A percentile compares a stretch with the other conserved stretches of the same genome.
These are phyloP conservation scores for Crotalus tigris DNA, from an alignment of 2,113 vertebrate species.

Conservation along the genomic window DNA sequence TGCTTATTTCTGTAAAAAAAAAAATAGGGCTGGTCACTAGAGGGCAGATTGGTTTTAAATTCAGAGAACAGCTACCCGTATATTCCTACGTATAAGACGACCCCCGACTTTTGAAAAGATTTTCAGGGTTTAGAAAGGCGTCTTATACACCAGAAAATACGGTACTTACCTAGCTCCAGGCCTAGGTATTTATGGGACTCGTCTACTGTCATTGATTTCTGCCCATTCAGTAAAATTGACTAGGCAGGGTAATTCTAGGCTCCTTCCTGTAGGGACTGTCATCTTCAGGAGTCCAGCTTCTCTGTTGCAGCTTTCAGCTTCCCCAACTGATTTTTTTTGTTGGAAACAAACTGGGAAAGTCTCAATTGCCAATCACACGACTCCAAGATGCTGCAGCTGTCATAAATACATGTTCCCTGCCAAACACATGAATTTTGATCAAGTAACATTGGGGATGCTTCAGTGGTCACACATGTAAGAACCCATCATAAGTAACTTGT, in stretches of 20 bases:
- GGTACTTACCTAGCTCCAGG: not conserved
- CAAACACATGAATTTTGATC: not conserved
- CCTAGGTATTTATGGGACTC: not conserved
- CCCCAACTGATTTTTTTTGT: not conserved
- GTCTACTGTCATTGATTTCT: not conserved
- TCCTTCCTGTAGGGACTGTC: not conserved
- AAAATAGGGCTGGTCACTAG: too few species aligned
- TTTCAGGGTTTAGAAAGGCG: too few species aligned
- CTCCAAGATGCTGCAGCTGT: not conserved
- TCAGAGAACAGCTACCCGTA: too few species aligned
- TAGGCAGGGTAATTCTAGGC: not conserved
- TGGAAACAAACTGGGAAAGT: not conserved
- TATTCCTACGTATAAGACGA: too few species aligned
- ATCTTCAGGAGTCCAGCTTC: not conserved
- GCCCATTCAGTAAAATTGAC: not conserved
- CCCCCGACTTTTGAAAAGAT: too few species aligned
- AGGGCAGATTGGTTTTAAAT: too few species aligned
- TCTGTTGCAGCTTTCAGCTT: not conserved
- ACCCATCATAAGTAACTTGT: not conserved
- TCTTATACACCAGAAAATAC: too few species aligned
- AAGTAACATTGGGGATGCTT: not conserved
- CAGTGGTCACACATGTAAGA: not conserved
- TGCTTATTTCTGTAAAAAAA: too few species aligned
- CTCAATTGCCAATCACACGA: not conserved
- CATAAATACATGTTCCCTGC: not conserved